These are phyloP conservation scores for Blastobasis lacticolella DNA, from an alignment of 2,888 invertebrate species.

Conservation along the genomic window DNA sequence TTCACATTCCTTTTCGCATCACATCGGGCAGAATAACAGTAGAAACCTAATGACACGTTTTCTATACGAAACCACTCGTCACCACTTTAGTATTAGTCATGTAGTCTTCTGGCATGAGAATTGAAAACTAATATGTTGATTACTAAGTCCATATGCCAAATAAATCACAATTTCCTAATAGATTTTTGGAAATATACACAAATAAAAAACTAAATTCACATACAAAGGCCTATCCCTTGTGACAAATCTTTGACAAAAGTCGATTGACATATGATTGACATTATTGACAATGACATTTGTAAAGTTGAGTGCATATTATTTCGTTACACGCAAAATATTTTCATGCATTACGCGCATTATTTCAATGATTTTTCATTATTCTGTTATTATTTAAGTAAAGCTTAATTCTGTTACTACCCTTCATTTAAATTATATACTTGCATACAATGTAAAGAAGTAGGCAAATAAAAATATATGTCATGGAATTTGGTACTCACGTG, in stretches of 20 bases:
- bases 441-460: no score
- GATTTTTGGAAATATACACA: constrained; percentile 50
- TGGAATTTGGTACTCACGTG: constrained; percentile 30
- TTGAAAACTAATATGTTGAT: constrained; percentile 29
- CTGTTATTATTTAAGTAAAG: no score
- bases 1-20: constrained; percentile 59
- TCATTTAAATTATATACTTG: no score
- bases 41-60: constrained; percentile 66
- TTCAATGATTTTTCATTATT: no score
- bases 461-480: no score
- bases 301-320: no score
- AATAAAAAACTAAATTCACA: constrained; percentile 68
- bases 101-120: constrained; percentile 46
- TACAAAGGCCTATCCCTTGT: constrained; percentile 45
- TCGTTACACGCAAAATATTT: no score
- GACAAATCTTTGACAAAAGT: constrained; percentile 20
- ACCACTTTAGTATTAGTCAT: constrained; percentile 33
- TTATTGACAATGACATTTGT: no score
- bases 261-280: no score
- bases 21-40: constrained; percentile 60
- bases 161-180: constrained; percentile 40
- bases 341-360: no score
- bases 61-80: constrained; percentile 40
- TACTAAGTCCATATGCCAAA: constrained; percentile 53
- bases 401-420: no score